Base-by-base conservation (phyloP, 2,888 invertebrate genomes). In the Lamproptera curius region DNA sequence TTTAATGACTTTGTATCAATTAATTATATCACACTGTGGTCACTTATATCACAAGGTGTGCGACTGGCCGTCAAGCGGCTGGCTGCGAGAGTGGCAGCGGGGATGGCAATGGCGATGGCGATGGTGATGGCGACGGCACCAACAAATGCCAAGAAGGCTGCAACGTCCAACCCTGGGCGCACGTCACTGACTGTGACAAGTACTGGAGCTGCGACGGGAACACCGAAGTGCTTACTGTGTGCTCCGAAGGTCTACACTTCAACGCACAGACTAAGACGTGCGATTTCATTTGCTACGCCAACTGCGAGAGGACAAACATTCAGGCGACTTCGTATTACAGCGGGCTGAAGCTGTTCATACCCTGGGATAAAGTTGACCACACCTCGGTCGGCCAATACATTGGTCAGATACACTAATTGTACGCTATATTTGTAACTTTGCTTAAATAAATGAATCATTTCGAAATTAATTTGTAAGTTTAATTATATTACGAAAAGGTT, bases 181-280 rank as follows among this genome's bases (percentile, higher is more conserved):
- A 83, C 42, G 67, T 65, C 0, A 63, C 54, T 0, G 75, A 77
- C 35, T 82, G 85, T 38, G 73, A 75, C 49, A 79, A 77, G 39
- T 85, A 62, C 70, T 81, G 0, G 65, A 58, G 38, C 56, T 71
- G 0, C 56, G 59, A 20, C 62, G 55, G 46, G 39, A 46, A 1
- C 0, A 49, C 49, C 0, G 57, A 68, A 1, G 57, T 65, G 13
- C 17, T 80, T 16, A 59, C 62, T 0, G 52, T 59, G 0, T 87
- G 86, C 51, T 54, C 80, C 1, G 76, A 79, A 59, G 86, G 86
- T 17, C 62, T 87, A 6, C 70, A 76, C 46, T 87, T 82, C 67
- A 86, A 86, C 39, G 62, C 58, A 0, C 54, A 28, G 0, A 74
- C 72, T 0, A 55, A 52, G 1, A 75, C 76, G 0, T 86, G 86